Evolutionary conservation across 2,113 vertebrate species (phyloP).

Genomic region (Taurulus bubalis): DNA sequence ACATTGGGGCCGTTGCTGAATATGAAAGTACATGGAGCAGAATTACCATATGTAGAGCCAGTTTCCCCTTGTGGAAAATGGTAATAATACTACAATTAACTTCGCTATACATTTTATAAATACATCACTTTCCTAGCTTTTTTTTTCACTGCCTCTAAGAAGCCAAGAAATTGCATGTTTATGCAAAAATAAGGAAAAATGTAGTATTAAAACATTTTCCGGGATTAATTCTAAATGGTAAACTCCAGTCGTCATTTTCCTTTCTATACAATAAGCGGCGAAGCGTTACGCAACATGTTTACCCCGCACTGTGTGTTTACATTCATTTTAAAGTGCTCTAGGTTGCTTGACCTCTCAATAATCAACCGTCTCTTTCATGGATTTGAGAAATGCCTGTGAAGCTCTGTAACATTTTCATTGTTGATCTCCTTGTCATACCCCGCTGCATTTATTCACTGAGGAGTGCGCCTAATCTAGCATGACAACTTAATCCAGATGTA

Average conservation of each 20-base stretch:
- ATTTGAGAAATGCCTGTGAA: slow-evolving; percentile 23
- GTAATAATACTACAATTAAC: background rate
- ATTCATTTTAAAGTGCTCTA: background rate
- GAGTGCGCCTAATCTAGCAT: slow-evolving; percentile 40
- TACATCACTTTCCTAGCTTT: background rate
- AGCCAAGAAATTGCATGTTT: background rate
- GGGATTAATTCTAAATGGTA: background rate
- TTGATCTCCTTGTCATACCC: slow-evolving; percentile 25
- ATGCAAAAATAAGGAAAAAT: background rate
- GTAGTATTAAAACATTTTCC: background rate
- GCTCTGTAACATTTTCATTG: slow-evolving; percentile 13
- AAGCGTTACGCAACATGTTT: background rate
- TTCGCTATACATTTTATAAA: background rate
- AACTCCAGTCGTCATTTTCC: background rate
- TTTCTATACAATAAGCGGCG: background rate
- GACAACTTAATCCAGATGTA: slow-evolving; percentile 61
- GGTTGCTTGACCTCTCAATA: background rate
- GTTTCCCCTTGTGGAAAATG: background rate
- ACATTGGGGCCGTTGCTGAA: background rate
- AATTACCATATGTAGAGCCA: background rate
- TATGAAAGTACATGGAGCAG: background rate
- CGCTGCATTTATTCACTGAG: slow-evolving; percentile 33
- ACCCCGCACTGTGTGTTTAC: background rate
- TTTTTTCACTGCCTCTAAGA: background rate
- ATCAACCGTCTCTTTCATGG: background rate